Conservation (phyloP, 2,888 invertebrate genomes). For the Heteropelma amictum region DNA sequence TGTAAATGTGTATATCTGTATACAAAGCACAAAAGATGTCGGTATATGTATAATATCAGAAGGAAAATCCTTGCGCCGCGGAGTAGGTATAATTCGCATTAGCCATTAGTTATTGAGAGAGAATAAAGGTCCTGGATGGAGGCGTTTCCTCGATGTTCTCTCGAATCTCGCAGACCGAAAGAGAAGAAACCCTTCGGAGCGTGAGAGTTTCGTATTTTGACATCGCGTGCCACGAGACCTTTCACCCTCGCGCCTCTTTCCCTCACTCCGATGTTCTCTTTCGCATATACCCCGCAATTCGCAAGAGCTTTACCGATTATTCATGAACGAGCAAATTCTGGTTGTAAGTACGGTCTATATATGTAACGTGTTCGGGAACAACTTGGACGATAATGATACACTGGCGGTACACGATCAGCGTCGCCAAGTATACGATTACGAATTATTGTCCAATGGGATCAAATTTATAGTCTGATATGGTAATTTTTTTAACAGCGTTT, state of each 20-base stretch:
- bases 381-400: constrained; percentile 30
- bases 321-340: constrained; percentile 48
- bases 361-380: constrained; percentile 13
- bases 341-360: constrained; percentile 5
- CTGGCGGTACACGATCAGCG: background rate
- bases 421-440: constrained; percentile 9
- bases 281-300: constrained; percentile 19
- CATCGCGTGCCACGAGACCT: constrained; percentile 46
- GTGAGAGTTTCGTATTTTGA: constrained; percentile 45
- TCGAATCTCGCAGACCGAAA: constrained; percentile 8
- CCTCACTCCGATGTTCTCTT: constrained; percentile 33
- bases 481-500: background rate
- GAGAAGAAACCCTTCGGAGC: constrained; percentile 12
- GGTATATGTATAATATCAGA: no score
- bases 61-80: constrained; percentile 40
- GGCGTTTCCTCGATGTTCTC: constrained; percentile 13
- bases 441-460: constrained; percentile 10
- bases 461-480: no score
- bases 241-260: constrained; percentile 36
- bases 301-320: constrained; percentile 46
- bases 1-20: background rate
- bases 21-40: no score
- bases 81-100: constrained; percentile 46
- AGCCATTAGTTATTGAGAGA: constrained; percentile 53
- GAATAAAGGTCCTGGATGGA: constrained; percentile 36